Percentiles rank a stretch among this genome's conserved stretches.
Evolutionary conservation across 2,113 vertebrate species (phyloP).

Genomic region (Hydrochoerus hydrochaeris): DNA sequence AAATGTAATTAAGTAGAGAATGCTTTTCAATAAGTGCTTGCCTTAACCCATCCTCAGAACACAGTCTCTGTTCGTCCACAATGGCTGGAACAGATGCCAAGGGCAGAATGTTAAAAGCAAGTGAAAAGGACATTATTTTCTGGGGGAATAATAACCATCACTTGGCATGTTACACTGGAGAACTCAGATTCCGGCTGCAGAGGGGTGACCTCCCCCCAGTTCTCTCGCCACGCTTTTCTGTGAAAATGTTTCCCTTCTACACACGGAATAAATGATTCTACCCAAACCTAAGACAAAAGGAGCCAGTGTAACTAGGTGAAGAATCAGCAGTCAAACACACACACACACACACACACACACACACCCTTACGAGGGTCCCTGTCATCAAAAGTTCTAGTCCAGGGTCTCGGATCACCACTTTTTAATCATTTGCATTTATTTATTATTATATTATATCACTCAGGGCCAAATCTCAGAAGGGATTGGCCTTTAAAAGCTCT

Average conservation of each 20-base stretch:
- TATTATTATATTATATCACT: conserved; percentile 36
- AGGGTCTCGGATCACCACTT: neutral
- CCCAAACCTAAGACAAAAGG: neutral
- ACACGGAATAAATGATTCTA: conserved; percentile 67
- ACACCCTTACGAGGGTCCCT: fast-evolving
- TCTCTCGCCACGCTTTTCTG: conserved; percentile 68
- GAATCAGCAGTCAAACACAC: neutral
- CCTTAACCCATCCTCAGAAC: conserved; percentile 89
- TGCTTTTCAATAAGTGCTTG: conserved; percentile 90
- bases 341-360: neutral
- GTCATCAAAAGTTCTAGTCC: neutral
- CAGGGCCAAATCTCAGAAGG: conserved; percentile 29
- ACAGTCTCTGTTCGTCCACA: conserved; percentile 86
- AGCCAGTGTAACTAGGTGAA: neutral
- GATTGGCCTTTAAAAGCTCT: neutral
- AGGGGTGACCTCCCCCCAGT: conserved; percentile 75
- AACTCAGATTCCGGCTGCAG: conserved; percentile 82
- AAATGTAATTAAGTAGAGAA: conserved; percentile 92
- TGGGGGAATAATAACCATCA: conserved; percentile 84
- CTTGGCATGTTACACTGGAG: conserved; percentile 72
- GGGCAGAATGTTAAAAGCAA: conserved; percentile 90
- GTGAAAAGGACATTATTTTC: conserved; percentile 86
- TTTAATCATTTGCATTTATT: neutral
- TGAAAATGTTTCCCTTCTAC: conserved; percentile 65
- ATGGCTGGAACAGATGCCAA: conserved; percentile 90